Percentiles rank a stretch among this genome's conserved stretches.
These are phyloP conservation scores for Phanerotoma sp. DNA, from an alignment of 2,888 invertebrate species.

Conservation along the genomic window DNA sequence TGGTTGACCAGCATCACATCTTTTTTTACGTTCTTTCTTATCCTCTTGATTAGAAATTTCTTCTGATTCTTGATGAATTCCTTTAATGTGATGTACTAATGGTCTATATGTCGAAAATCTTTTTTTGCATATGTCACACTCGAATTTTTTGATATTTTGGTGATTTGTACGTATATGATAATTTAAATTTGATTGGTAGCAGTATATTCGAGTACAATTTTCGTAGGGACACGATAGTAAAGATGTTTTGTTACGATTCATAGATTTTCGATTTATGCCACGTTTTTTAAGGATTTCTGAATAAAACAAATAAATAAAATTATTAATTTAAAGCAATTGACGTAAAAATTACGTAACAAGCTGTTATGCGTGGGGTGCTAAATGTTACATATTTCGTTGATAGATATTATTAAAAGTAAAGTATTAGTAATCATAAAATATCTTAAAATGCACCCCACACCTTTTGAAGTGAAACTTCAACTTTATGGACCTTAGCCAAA, in stretches of 20 bases:
- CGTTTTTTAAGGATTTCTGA: constrained; percentile 45
- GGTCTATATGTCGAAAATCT: constrained; percentile 31
- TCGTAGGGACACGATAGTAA: constrained; percentile 7
- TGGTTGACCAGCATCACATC: constrained; percentile 39
- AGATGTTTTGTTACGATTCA: constrained; percentile 9
- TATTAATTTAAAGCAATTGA: constrained; percentile 35
- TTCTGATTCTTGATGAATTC: constrained; percentile 31
- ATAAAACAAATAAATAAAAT: constrained; percentile 33
- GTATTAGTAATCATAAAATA: too few relatives aligned
- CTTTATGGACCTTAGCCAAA: too few relatives aligned
- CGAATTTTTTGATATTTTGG: not conserved
- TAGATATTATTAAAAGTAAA: too few relatives aligned
- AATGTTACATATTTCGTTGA: too few relatives aligned
- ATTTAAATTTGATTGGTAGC: not conserved
- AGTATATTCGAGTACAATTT: not conserved
- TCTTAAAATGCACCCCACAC: too few relatives aligned
- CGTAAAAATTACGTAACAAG: too few relatives aligned
- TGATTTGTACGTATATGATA: not conserved
- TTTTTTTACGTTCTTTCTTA: constrained; percentile 23
- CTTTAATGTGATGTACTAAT: constrained; percentile 38
- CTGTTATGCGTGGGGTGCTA: too few relatives aligned
- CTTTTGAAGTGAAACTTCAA: too few relatives aligned
- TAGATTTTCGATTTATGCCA: constrained; percentile 41
- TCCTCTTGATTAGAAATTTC: constrained; percentile 19
- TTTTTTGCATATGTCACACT: constrained; percentile 4